phyloP scores from a whole-genome alignment of 2,113 vertebrate species.

The Plecturocebus donacophilus region DNA sequence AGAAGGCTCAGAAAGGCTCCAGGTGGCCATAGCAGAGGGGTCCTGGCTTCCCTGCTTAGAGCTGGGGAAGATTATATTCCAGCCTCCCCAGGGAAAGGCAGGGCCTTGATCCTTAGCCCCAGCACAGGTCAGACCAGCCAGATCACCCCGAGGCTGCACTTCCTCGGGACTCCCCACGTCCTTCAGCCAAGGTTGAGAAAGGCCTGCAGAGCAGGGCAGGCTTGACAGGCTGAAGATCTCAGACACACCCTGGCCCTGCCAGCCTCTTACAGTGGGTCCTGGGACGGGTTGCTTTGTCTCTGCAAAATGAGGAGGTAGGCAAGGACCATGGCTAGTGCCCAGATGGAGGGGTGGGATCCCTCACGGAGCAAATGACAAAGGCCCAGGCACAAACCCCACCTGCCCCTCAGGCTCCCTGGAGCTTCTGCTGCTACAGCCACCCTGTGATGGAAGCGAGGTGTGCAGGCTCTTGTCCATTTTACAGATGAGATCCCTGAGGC shows the following conservation, averaged over 20 bases:
- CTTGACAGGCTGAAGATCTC: not conserved
- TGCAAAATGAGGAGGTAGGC: not conserved
- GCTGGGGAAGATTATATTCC: not conserved
- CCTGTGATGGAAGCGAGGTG: not conserved
- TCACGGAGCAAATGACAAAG: not conserved
- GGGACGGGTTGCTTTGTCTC: not conserved
- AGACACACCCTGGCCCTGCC: not conserved
- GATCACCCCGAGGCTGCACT: not conserved
- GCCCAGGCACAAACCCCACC: no score
- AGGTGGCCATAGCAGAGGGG: no score
- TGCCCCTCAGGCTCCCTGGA: not conserved
- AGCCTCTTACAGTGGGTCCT: not conserved
- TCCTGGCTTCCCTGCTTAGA: not conserved
- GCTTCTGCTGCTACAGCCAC: not conserved
- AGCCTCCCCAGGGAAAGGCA: not conserved
- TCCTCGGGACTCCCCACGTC: not conserved
- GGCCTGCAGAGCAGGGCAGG: not conserved
- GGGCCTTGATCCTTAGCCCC: not conserved
- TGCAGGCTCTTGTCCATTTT: not conserved
- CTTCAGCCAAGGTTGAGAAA: not conserved
- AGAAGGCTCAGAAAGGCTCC: no score
- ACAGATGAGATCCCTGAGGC: not conserved
- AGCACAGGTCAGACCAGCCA: not conserved
- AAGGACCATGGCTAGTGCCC: no score
- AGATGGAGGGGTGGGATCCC: rapidly evolving